Evolutionary conservation across 2,888 invertebrate species (phyloP).

Genomic region (Sesia apiformis): DNA sequence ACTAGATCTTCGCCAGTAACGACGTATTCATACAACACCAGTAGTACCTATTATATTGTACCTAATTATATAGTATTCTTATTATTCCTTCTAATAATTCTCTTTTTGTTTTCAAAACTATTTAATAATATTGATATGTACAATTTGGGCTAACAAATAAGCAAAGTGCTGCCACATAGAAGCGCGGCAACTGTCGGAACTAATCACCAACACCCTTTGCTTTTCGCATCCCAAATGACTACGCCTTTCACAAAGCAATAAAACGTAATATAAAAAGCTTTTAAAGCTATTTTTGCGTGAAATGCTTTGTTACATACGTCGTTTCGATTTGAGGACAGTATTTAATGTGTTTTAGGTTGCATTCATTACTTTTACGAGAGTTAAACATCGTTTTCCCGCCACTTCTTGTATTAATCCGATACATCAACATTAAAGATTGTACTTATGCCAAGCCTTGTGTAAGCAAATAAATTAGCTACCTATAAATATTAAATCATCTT

Average conservation of each 20-base stretch:
- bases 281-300: constrained; percentile 32
- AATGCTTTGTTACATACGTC: constrained; percentile 23
- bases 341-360: constrained; percentile 32
- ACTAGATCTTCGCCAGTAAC: too few relatives aligned
- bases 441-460: neutral
- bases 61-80: too few relatives aligned
- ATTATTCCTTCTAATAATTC: too few relatives aligned
- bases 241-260: constrained; percentile 29
- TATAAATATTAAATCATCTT: too few relatives aligned
- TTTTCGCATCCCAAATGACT: constrained; percentile 21
- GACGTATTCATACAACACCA: too few relatives aligned
- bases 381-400: constrained; percentile 37
- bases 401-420: constrained; percentile 22
- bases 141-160: neutral
- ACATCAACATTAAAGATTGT: neutral
- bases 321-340: constrained; percentile 13
- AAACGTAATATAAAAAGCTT: constrained; percentile 32
- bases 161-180: constrained; percentile 36
- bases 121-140: too few relatives aligned
- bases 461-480: neutral
- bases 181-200: constrained; percentile 38
- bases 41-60: too few relatives aligned
- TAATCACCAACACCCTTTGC: constrained; percentile 22
- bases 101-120: too few relatives aligned
- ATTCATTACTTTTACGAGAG: constrained; percentile 29